phyloP scores from a whole-genome alignment of 2,888 invertebrate genomes.

The Acanthosoma haemorrhoidale region DNA sequence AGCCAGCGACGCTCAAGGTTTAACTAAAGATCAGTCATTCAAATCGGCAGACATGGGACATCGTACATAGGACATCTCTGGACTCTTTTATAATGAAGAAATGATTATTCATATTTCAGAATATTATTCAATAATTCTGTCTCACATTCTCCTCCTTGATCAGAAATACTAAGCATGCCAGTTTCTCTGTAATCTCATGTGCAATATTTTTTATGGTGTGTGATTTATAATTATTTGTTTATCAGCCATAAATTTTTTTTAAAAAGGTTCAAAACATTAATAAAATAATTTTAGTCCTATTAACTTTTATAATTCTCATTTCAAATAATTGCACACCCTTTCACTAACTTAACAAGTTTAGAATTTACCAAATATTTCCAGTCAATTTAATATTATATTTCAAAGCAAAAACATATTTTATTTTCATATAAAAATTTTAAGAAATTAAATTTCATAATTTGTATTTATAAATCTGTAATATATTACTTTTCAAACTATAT shows the following conservation, averaged over 20 bases:
- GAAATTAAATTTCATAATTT: conserved; percentile 18
- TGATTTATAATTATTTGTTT: background rate
- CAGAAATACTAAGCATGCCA: conserved; percentile 28
- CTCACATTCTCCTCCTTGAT: conserved; percentile 35
- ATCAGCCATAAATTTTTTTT: background rate
- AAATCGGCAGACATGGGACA: conserved; percentile 13
- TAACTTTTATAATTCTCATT: background rate
- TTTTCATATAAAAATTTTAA: conserved; percentile 11
- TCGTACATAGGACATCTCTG: conserved; percentile 18
- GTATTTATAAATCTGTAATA: conserved; percentile 19
- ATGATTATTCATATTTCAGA: background rate
- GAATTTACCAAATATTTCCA: conserved; percentile 4
- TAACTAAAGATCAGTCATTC: background rate
- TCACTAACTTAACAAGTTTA: background rate
- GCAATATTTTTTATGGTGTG: background rate
- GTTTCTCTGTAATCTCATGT: background rate
- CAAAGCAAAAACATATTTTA: conserved; percentile 12
- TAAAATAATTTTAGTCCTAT: background rate
- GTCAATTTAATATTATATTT: conserved; percentile 21
- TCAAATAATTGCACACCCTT: background rate
- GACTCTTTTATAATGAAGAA: background rate
- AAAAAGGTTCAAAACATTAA: background rate
- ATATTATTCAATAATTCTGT: background rate
- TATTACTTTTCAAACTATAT: conserved; percentile 24
- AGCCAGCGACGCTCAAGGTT: conserved; percentile 26